Evolutionary conservation across 1,140 invertebrate species (phyloP).

Genomic region (Brachionus plicatilis): DNA sequence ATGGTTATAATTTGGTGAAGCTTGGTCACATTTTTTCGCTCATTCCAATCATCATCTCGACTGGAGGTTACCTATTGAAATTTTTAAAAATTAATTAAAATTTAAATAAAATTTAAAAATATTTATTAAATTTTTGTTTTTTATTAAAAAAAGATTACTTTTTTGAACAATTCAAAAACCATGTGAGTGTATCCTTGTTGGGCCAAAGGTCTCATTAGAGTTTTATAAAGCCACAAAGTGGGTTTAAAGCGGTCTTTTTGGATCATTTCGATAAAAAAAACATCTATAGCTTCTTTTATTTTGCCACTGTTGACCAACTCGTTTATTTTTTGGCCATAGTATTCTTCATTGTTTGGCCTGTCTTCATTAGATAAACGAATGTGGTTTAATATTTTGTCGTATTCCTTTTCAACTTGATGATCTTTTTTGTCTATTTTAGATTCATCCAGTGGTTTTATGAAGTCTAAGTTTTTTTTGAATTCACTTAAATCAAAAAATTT

Average conservation of each 20-base stretch:
- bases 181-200: constrained; percentile 33
- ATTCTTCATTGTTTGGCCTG: constrained; percentile 2
- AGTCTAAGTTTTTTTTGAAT: not conserved
- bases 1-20: constrained; percentile 29
- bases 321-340: constrained; percentile 30
- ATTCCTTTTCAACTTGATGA: not conserved
- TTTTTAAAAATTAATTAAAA: too few species aligned
- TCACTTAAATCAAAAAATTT: not conserved
- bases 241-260: constrained; percentile 18
- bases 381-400: constrained; percentile 25
- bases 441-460: not conserved
- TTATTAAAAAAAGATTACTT: not conserved
- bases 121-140: too few species aligned
- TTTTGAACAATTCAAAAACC: constrained; percentile 37
- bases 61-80: not conserved
- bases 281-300: constrained; percentile 20
- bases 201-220: constrained; percentile 3
- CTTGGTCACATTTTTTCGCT: not conserved
- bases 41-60: constrained; percentile 21
- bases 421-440: not conserved
- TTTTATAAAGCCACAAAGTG: constrained; percentile 33
- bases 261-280: constrained; percentile 32
- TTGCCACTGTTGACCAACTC: not conserved
- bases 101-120: too few species aligned
- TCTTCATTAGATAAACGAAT: constrained; percentile 20